These are phyloP conservation scores for Xanthorhoe designata DNA, from an alignment of 2,888 invertebrate genomes.

Conservation along the genomic window DNA sequence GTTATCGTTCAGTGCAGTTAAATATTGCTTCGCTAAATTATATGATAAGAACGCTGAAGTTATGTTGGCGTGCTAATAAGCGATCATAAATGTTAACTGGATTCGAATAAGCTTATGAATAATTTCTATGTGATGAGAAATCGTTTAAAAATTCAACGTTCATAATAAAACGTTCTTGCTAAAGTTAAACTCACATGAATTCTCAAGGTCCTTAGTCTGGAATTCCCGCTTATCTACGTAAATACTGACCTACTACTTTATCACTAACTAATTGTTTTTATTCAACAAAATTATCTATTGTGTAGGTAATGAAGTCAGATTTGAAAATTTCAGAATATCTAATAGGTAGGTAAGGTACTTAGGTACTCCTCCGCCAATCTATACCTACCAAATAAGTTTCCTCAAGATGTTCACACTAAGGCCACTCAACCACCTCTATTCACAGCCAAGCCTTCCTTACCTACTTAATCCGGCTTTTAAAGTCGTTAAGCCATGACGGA, in stretches of 20 bases:
- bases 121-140: not conserved
- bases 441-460: no score
- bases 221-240: not conserved
- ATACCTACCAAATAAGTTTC: no score
- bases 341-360: no score
- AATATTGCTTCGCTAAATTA: conserved; percentile 2
- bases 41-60: conserved; percentile 1
- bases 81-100: not conserved
- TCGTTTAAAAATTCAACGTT: not conserved
- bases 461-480: no score
- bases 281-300: not conserved
- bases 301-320: not conserved
- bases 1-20: not conserved
- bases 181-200: not conserved
- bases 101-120: not conserved
- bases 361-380: no score
- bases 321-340: no score
- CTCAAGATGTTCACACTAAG: no score
- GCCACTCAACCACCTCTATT: no score
- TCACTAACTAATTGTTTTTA: not conserved
- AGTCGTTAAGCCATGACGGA: no score
- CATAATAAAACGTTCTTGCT: not conserved
- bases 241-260: not conserved
- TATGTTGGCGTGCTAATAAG: not conserved
- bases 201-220: not conserved